Percentiles rank a stretch among this genome's conserved stretches.
Evolutionary conservation across 2,113 vertebrate species (phyloP).

Genomic region (Gulo gulo): DNA sequence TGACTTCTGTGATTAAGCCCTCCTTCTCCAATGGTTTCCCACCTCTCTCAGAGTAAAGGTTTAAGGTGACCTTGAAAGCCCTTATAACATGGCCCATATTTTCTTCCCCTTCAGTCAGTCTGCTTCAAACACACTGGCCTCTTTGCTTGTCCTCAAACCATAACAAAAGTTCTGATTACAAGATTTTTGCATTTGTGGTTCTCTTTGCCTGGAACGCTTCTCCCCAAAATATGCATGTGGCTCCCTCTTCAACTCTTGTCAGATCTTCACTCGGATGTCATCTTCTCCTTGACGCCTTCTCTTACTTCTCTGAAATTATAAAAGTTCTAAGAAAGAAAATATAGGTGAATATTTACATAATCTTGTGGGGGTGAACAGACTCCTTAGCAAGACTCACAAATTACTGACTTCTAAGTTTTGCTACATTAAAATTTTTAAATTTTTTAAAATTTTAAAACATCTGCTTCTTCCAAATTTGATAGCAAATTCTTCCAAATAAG

Average conservation of each 20-base stretch:
- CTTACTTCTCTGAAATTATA: neutral
- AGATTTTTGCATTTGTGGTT: neutral
- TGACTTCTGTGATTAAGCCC: neutral
- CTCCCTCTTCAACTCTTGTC: neutral
- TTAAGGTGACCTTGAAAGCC: neutral
- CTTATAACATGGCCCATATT: neutral
- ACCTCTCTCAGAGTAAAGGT: neutral
- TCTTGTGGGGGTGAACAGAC: neutral
- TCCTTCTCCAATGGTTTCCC: neutral
- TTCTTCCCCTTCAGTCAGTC: neutral
- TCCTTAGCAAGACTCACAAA: neutral
- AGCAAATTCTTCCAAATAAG: neutral
- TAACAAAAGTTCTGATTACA: neutral
- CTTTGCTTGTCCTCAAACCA: neutral
- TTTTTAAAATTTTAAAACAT: neutral
- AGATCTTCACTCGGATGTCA: neutral
- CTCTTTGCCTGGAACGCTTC: neutral
- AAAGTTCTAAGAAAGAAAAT: neutral
- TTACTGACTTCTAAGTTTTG: neutral
- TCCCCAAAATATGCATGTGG: neutral
- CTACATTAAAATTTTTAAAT: neutral
- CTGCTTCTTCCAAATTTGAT: neutral
- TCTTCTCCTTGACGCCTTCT: neutral
- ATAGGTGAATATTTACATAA: neutral
- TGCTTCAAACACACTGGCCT: neutral